Base-by-base conservation (phyloP, 2,888 invertebrate genomes). In the Orthosia cruda region DNA sequence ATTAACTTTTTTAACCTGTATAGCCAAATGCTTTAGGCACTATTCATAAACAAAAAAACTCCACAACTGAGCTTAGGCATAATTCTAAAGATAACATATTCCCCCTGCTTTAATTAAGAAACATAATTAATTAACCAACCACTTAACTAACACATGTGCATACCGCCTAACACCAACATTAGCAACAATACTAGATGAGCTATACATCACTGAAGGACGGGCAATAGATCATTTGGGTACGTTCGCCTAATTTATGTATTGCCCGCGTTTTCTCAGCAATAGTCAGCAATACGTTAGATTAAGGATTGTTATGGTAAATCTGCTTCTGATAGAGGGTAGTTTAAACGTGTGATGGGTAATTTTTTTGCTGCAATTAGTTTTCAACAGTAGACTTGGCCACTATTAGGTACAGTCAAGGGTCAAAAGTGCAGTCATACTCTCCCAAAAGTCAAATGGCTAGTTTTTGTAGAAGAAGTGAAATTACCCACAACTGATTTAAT, bases 221-320 rank as follows among this genome's bases (percentile, higher is more conserved):
- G 74, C 79, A 55, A 86, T 86, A 74, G 77, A 87, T 87, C 86
- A 86, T 87, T 80, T 73, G 65, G 58, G 50, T 71, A 69, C 74
- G 65, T 52, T 49, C 54, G 45, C 58, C 77, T 83, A 85, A 86
- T 86, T 84, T 87, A 86, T 86, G 76, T 80, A 80, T 74, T 81
- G 65, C 69, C 49, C 52, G 18, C 71, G 16, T 66, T 70, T 64
- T 62, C 69, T 26, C 16, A 45, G 63, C 68, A 58, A 72, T 74
- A 54, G 66, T 26, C 16, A 45, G 63, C 68, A 58, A 72, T 74
- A 54, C 32, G 52, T 18, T 49, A 52, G 71, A 71, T 77, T 80
- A 50, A 23, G 71, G 13, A 50, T 58, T 66, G 61, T 57, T 74
- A 50, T 45, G 50, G 74, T 32, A 40, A 55, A 62, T 62, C 66